phyloP scores from a whole-genome alignment of 2,797 vertebrate species.

The Pantherophis vulpinus region DNA sequence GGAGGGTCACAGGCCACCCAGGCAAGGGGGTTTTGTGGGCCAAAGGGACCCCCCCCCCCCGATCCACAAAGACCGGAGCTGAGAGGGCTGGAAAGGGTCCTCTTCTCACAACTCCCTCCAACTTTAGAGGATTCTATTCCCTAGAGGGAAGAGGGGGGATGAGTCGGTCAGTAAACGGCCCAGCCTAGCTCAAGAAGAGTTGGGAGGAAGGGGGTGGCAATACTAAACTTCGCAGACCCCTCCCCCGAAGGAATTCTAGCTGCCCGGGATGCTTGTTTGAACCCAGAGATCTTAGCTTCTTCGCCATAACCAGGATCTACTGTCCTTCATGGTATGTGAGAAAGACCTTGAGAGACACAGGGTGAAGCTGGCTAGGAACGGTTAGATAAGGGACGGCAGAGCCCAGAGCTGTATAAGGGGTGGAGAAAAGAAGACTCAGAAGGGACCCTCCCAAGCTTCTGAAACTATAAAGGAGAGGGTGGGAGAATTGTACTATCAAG shows the following conservation, averaged over 20 bases:
- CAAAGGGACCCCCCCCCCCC: background rate
- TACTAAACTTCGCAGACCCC: too few species aligned
- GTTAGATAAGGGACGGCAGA: background rate
- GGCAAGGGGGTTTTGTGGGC: background rate
- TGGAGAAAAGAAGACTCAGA: background rate
- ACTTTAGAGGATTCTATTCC: too few species aligned
- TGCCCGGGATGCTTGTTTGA: background rate
- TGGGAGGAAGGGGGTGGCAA: background rate
- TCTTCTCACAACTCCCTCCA: too few species aligned
- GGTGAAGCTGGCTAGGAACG: background rate
- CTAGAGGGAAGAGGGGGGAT: too few species aligned
- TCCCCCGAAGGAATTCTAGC: background rate
- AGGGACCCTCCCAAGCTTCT: background rate
- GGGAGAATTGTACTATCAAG: background rate
- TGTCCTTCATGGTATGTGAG: background rate
- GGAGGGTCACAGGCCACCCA: background rate
- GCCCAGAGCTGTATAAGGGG: background rate
- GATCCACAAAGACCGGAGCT: background rate
- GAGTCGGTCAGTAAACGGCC: fast-evolving
- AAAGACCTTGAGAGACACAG: background rate
- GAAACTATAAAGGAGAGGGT: background rate
- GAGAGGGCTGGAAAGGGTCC: background rate
- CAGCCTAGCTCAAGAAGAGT: background rate
- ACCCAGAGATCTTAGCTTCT: background rate
- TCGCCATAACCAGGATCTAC: background rate